phyloP scores from a whole-genome alignment of 2,797 vertebrate genomes.

The Enteromius unitaeniatus region DNA sequence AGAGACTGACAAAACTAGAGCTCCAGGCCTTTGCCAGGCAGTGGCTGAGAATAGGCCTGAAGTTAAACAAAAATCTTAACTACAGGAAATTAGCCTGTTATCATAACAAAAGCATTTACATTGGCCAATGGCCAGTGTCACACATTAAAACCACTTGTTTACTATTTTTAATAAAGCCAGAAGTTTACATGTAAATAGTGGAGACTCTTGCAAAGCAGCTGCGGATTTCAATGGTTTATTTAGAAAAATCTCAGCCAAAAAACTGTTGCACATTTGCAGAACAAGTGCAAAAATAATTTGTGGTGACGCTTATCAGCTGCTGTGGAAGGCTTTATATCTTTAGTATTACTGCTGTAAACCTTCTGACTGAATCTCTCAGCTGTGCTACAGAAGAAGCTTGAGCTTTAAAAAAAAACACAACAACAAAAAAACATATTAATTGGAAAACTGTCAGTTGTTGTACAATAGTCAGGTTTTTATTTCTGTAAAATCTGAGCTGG shows the following conservation, averaged over 20 bases:
- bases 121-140: conserved; percentile 85
- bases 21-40: conserved; percentile 75
- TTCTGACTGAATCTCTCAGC: conserved; percentile 50
- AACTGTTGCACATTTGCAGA: conserved; percentile 69
- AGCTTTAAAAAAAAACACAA: background rate
- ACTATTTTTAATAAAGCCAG: conserved; percentile 77
- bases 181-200: conserved; percentile 74
- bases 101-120: conserved; percentile 88
- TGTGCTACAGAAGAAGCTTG: background rate
- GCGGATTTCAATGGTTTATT: conserved; percentile 71
- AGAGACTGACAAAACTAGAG: conserved; percentile 85
- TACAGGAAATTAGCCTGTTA: conserved; percentile 92
- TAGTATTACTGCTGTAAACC: conserved; percentile 61
- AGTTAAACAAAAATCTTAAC: conserved; percentile 92
- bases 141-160: conserved; percentile 83
- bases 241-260: conserved; percentile 70
- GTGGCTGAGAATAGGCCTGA: conserved; percentile 83
- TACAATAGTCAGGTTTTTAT: background rate
- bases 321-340: conserved; percentile 69
- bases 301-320: conserved; percentile 72
- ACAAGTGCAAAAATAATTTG: conserved; percentile 73
- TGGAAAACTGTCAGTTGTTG: background rate
- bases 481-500: conserved; percentile 59
- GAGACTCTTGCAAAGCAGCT: conserved; percentile 64
- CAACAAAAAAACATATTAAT: background rate